phyloP scores from a whole-genome alignment of 2,113 vertebrate species.

The Polypterus bichir region DNA sequence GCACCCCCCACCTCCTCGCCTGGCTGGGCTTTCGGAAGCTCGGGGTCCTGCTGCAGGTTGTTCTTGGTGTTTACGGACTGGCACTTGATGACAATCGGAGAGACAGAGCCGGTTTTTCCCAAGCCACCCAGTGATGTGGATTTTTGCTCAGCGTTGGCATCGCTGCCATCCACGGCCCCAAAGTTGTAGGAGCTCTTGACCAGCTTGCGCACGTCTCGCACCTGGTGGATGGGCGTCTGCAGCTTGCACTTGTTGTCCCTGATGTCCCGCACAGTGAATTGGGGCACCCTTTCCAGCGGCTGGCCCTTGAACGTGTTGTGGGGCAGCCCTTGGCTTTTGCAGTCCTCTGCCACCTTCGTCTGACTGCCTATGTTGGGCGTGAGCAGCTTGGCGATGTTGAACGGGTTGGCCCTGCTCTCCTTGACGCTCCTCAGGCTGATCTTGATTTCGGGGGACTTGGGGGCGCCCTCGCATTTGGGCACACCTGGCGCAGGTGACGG shows the following conservation, averaged over 20 bases:
- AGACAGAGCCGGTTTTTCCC: constrained; percentile 40
- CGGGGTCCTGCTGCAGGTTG: constrained; percentile 31
- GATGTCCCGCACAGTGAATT: constrained; percentile 80
- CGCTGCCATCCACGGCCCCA: constrained; percentile 65
- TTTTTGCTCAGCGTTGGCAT: constrained; percentile 49
- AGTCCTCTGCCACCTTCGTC: constrained; percentile 44
- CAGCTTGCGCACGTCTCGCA: constrained; percentile 83
- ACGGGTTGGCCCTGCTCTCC: constrained; percentile 47
- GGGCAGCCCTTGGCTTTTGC: constrained; percentile 34
- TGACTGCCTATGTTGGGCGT: constrained; percentile 52
- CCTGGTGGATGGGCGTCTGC: constrained; percentile 78
- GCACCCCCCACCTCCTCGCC: constrained; percentile 19
- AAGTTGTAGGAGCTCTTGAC: constrained; percentile 79
- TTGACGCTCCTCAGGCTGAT: constrained; percentile 65
- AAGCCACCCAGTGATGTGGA: constrained; percentile 41
- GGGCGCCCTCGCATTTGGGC: constrained; percentile 23
- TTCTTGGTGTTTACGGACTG: constrained; percentile 67
- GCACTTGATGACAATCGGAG: constrained; percentile 85
- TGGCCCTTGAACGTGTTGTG: constrained; percentile 51
- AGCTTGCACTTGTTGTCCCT: constrained; percentile 68
- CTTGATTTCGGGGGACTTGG: constrained; percentile 77
- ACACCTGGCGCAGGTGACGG: constrained; percentile 26
- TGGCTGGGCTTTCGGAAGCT: constrained; percentile 17
- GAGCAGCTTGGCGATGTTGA: constrained; percentile 67
- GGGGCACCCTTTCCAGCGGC: constrained; percentile 69